A percentile compares a stretch with the other conserved stretches of the same genome.
Evolutionary conservation across 2,797 vertebrate species (phyloP).

Genomic region (Darevskia mixta): DNA sequence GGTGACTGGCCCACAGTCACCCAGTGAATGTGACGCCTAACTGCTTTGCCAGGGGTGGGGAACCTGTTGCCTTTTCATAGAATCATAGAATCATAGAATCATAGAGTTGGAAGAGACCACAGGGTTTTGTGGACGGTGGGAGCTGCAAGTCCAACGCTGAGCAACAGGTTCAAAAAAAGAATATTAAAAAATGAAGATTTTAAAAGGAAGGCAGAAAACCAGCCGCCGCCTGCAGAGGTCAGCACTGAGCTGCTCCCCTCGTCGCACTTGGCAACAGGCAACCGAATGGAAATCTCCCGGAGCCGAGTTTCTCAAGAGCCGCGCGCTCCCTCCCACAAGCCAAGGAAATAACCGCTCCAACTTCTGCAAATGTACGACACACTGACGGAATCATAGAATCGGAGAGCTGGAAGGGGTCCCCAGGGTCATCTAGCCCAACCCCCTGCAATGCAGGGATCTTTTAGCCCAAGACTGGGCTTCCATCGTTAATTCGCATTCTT

Average conservation of each 20-base stretch:
- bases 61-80: background rate
- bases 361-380: background rate
- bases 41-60: too few species aligned
- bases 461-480: background rate
- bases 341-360: background rate
- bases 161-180: too few species aligned
- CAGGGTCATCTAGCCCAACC: background rate
- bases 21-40: background rate
- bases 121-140: background rate
- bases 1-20: background rate
- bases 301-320: background rate
- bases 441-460: background rate
- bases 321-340: too few species aligned
- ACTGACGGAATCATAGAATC: too few species aligned
- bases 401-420: too few species aligned
- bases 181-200: too few species aligned
- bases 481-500: background rate
- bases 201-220: background rate
- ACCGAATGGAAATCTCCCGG: conserved; percentile 25
- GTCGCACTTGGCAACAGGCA: background rate
- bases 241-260: background rate
- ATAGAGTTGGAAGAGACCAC: too few species aligned
- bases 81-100: too few species aligned
- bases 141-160: background rate
- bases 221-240: conserved; percentile 2